Evolutionary conservation across 2,888 invertebrate species (phyloP).

Genomic region (Phymatocera aterrima): DNA sequence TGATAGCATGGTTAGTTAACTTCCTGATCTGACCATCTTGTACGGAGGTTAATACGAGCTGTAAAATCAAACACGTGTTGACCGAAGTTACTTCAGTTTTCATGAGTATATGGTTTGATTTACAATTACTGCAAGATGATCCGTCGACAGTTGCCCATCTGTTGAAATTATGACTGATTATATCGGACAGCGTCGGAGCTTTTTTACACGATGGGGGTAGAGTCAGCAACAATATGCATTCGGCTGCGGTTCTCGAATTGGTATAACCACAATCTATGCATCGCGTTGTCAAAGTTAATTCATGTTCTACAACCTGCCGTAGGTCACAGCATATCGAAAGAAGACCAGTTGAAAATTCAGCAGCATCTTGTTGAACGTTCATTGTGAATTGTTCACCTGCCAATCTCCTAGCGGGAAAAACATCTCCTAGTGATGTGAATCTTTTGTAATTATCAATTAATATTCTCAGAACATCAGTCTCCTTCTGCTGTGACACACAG

Average conservation of each 20-base stretch:
- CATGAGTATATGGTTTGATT: neutral
- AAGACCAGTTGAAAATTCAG: slow-evolving; percentile 43
- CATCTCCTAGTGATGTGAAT: neutral
- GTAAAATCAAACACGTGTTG: slow-evolving; percentile 11
- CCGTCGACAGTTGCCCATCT: neutral
- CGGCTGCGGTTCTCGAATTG: neutral
- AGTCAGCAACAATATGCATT: slow-evolving; percentile 3
- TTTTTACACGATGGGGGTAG: neutral
- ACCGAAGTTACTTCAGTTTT: slow-evolving; percentile 15
- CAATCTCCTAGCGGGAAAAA: slow-evolving; percentile 5
- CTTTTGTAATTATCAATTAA: neutral
- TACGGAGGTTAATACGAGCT: slow-evolving; percentile 1
- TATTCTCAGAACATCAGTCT: neutral
- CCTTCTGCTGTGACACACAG: neutral
- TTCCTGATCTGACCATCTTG: neutral
- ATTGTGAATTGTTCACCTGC: slow-evolving; percentile 22
- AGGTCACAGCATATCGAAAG: neutral
- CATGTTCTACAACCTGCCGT: slow-evolving; percentile 1
- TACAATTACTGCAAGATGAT: neutral
- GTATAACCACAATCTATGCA: neutral
- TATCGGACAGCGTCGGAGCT: neutral
- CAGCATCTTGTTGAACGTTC: slow-evolving; percentile 44
- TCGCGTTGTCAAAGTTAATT: neutral
- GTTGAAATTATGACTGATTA: slow-evolving; percentile 25
- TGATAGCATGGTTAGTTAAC: neutral